Conservation (phyloP, 2,113 vertebrate species). For the Actinemys pallida region DNA sequence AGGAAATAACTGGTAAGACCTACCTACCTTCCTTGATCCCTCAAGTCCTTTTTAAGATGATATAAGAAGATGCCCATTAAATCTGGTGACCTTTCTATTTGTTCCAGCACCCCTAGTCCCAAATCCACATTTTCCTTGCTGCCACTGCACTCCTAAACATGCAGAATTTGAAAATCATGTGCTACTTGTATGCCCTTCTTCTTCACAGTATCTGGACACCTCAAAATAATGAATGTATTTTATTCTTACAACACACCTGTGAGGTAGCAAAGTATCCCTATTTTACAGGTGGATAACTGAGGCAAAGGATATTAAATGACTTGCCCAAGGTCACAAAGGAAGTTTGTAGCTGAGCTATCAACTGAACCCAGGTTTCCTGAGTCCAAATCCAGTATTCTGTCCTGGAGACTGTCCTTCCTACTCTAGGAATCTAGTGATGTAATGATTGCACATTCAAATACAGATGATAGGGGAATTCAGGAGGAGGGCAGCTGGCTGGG, state of each 20-base stretch:
- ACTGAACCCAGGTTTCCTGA: not conserved
- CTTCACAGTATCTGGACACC: not conserved
- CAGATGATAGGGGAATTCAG: not conserved
- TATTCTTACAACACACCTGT: not conserved
- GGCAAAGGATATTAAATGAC: not conserved
- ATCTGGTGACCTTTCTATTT: not conserved
- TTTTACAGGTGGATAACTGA: not conserved
- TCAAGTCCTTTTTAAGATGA: not conserved
- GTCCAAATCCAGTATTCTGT: not conserved
- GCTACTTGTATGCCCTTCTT: not conserved
- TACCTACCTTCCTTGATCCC: not conserved
- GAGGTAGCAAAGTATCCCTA: not conserved
- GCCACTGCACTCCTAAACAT: not conserved
- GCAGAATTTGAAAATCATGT: not conserved
- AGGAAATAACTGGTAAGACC: not conserved
- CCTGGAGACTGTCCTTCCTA: not conserved
- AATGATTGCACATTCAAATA: not conserved
- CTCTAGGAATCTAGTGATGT: not conserved
- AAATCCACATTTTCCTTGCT: not conserved
- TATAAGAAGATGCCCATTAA: not conserved
- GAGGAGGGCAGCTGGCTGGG: not conserved
- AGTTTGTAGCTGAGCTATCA: not conserved
- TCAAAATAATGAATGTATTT: not conserved
- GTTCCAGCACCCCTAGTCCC: not conserved
- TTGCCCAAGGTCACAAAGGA: not conserved